These are phyloP conservation scores for Diorhabda carinulata DNA, from an alignment of 1,140 invertebrate species.

Conservation along the genomic window DNA sequence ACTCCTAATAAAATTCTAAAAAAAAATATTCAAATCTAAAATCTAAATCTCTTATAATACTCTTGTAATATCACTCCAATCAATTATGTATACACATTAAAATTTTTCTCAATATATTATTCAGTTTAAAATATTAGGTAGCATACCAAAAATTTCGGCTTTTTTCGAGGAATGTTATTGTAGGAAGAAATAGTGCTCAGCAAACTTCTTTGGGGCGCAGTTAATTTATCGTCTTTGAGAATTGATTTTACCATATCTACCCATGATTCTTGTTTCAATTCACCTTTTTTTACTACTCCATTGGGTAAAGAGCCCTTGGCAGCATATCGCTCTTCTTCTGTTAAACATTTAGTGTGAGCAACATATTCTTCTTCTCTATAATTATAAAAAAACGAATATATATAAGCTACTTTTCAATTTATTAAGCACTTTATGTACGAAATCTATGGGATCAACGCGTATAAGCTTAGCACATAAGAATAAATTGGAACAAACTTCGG, in stretches of 20 bases:
- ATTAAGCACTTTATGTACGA: no score
- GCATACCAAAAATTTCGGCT: slow-evolving; percentile 71
- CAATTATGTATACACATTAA: background rate
- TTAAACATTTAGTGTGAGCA: slow-evolving; percentile 85
- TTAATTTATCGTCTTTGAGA: slow-evolving; percentile 57
- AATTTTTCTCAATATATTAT: no score
- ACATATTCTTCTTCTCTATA: slow-evolving; percentile 75
- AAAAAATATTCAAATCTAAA: slow-evolving; percentile 26
- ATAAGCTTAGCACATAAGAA: background rate
- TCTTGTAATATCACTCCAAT: no score
- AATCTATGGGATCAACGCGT: no score
- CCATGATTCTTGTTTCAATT: slow-evolving; percentile 87
- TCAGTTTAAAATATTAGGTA: background rate
- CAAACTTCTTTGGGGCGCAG: slow-evolving; percentile 57
- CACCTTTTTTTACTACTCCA: slow-evolving; percentile 73
- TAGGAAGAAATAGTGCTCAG: slow-evolving; percentile 69
- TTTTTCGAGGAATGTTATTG: slow-evolving; percentile 89
- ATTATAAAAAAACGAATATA: slow-evolving; percentile 18
- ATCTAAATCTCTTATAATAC: background rate
- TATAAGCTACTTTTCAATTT: background rate
- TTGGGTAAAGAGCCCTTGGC: slow-evolving; percentile 77
- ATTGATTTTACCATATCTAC: slow-evolving; percentile 75
- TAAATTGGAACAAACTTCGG: background rate
- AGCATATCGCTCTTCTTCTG: slow-evolving; percentile 86
- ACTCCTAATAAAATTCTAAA: slow-evolving; percentile 65